Evolutionary conservation across 37 sponge, comb jelly and placozoan genomes (phyloP), one percentile per base, ranked within the genome.

Genomic region (Halisarca cf. caerulea): DNA sequence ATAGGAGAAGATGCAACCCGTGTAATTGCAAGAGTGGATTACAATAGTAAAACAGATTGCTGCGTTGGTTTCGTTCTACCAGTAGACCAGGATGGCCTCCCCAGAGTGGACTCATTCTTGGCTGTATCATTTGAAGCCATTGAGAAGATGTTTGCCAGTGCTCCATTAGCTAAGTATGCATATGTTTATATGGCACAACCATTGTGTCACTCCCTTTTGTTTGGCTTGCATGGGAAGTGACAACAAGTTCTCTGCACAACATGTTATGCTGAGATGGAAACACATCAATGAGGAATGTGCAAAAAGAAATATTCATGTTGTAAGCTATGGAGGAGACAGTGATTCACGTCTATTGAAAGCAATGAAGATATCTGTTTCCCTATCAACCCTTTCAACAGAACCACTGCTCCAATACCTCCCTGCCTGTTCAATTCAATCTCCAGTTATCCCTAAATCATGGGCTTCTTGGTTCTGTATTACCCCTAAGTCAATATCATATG

Each of bases 1-100:
- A 37, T 85, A 8, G 89, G 85, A 41, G 84, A 84, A 47, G 84
- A 84, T 70, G 84, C 84, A 36, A 84, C 84, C 43, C 54, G 84
- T 28, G 58, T 84, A 14, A 44, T 84, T 14, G 25, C 30, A 11
- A 70, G 53, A 43, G 58, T 84, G 20, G 84, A 84, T 3, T 55
- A 69, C 38, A 45, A 68, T 27, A 84, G 17, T 55, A 17, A 59
- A 21, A 85, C 61, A n/a, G 64, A 85, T 36, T 39, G 73, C 47
- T 44, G 25, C 2, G 73, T 84, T 47, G 84, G 84, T 14, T 84
- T 84, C 45, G 78, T 85, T 0, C n/a, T 85, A 24, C 85, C 85
- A 35, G 32, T 27, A 2, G 53, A 84, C 27, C 53, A 42, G 1
- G 35, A 68, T 2, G 73, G 75, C 23, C 45, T 84, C 35, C 84